phyloP scores from a whole-genome alignment of 1,140 invertebrate genomes.

The Elysia chlorotica region DNA sequence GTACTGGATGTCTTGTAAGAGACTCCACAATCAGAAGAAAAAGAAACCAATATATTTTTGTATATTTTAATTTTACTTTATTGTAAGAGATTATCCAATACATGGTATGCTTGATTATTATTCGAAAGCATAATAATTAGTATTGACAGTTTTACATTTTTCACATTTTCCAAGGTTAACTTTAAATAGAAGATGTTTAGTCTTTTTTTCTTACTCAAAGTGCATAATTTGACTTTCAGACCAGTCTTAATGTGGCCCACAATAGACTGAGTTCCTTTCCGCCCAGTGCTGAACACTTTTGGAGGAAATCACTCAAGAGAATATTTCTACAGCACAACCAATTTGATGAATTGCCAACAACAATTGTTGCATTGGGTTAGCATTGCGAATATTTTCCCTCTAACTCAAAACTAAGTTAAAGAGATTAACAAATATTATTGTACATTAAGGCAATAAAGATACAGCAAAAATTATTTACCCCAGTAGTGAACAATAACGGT shows the following conservation, averaged over 20 bases:
- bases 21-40: not conserved
- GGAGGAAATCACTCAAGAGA: not conserved
- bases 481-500: too few species aligned
- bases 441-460: too few species aligned
- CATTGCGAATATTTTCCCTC: too few species aligned
- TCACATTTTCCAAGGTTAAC: not conserved
- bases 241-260: not conserved
- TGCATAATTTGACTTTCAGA: too few species aligned
- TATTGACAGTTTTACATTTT: not conserved
- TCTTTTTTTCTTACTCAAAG: not conserved
- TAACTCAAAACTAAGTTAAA: too few species aligned
- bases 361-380: constrained; percentile 11
- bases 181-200: not conserved
- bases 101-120: not conserved
- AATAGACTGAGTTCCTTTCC: not conserved
- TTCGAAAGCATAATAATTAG: too few species aligned
- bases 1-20: not conserved
- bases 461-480: too few species aligned
- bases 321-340: not conserved
- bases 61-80: not conserved
- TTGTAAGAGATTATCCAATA: not conserved
- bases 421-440: too few species aligned
- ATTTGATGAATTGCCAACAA: not conserved
- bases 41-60: not conserved
- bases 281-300: constrained; percentile 14